Conservation (phyloP, 2,797 vertebrate species). For the Champsocephalus gunnari region DNA sequence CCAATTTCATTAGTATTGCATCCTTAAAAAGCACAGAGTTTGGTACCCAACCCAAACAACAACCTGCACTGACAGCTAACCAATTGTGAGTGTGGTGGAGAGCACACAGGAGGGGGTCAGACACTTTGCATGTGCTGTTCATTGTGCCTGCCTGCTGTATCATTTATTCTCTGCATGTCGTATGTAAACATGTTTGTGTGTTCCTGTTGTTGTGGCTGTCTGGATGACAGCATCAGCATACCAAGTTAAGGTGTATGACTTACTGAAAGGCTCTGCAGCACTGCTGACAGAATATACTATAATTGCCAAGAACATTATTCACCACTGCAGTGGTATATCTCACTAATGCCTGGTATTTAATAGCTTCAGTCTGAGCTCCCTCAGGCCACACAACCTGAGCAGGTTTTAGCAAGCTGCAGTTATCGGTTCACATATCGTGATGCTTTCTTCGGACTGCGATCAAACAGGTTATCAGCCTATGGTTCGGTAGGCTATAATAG, state of each 20-base stretch:
- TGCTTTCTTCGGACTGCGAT: neutral
- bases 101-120: neutral
- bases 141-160: neutral
- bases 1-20: too few relatives aligned
- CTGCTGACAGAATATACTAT: slow-evolving; percentile 3
- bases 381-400: neutral
- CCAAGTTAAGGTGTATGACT: neutral
- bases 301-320: slow-evolving; percentile 17
- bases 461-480: neutral
- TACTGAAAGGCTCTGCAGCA: neutral
- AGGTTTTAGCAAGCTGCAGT: slow-evolving; percentile 1
- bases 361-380: slow-evolving; percentile 1
- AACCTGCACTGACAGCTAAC: neutral
- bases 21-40: too few relatives aligned
- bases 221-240: neutral
- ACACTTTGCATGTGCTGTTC: neutral
- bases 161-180: neutral
- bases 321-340: slow-evolving; percentile 1
- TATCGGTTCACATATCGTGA: neutral
- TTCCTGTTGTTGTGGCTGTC: neutral
- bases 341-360: slow-evolving; percentile 4
- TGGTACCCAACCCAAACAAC: too few relatives aligned
- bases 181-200: neutral
- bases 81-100: neutral
- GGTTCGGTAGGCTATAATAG: neutral